These are phyloP conservation scores for Columba guinea DNA, from an alignment of 2,797 vertebrate species.

Conservation along the genomic window DNA sequence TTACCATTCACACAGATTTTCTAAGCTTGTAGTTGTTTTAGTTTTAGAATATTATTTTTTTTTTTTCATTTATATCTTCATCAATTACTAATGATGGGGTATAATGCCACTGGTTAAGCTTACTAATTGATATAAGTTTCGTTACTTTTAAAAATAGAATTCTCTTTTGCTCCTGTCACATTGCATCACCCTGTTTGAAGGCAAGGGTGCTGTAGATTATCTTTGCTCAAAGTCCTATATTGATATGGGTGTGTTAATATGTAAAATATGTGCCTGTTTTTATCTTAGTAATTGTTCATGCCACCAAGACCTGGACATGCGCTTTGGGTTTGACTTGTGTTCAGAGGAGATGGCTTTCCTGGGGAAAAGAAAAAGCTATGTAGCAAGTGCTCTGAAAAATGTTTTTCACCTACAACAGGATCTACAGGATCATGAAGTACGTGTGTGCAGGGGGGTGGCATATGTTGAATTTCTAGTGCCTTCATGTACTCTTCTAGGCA, in stretches of 20 bases:
- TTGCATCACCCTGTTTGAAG: neutral
- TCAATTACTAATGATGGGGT: neutral
- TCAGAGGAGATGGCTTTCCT: slow-evolving; percentile 80
- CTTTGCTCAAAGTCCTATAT: neutral
- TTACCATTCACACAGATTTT: neutral
- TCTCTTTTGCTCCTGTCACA: neutral
- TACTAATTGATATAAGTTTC: neutral
- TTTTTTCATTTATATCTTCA: neutral
- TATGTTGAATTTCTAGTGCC: neutral
- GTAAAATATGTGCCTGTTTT: neutral
- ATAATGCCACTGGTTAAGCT: neutral
- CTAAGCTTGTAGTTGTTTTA: neutral
- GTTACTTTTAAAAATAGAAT: neutral
- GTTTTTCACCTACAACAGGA: slow-evolving; percentile 77
- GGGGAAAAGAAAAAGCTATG: slow-evolving; percentile 77
- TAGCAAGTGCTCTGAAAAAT: slow-evolving; percentile 77
- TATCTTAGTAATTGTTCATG: slow-evolving; percentile 60
- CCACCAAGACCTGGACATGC: slow-evolving; percentile 73
- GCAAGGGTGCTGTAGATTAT: neutral
- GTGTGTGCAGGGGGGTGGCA: neutral
- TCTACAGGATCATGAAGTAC: slow-evolving; percentile 76
- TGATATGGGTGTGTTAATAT: neutral
- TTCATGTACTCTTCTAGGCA: neutral
- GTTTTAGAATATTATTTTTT: neutral
- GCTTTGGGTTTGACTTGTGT: slow-evolving; percentile 83